Percentiles rank a stretch among this genome's conserved stretches.
phyloP scores from a whole-genome alignment of 1,140 invertebrate species.

The Drosophila nasuta region DNA sequence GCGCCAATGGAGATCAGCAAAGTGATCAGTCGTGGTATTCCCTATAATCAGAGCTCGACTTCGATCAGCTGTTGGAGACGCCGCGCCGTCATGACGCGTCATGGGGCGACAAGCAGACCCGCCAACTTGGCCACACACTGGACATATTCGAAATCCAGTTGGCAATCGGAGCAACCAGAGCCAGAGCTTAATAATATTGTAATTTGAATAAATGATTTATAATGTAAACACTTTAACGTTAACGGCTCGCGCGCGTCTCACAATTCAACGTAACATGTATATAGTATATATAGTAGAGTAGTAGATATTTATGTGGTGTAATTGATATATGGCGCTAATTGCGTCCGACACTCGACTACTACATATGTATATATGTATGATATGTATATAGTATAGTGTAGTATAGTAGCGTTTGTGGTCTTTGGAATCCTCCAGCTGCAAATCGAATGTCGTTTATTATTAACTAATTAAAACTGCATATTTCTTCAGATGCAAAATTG shows the following conservation, averaged over 20 bases:
- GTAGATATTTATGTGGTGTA: conserved; percentile 54
- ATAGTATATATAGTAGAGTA: no score
- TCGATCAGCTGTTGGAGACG: conserved; percentile 49
- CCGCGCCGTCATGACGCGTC: conserved; percentile 36
- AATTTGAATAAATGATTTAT: conserved; percentile 83
- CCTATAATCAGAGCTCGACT: conserved; percentile 4
- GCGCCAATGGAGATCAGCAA: conserved; percentile 28
- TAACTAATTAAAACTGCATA: conserved; percentile 82
- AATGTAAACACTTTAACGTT: conserved; percentile 74
- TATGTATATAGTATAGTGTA: conserved; percentile 18
- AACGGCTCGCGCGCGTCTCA: conserved; percentile 46
- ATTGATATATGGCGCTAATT: conserved; percentile 82
- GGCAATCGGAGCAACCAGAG: conserved; percentile 27
- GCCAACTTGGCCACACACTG: conserved; percentile 35
- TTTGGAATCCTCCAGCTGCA: conserved; percentile 77
- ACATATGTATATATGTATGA: conserved; percentile 42
- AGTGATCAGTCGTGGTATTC: conserved; percentile 14
- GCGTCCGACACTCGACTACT: conserved; percentile 61
- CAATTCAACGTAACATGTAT: conserved; percentile 36
- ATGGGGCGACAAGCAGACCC: conserved; percentile 45
- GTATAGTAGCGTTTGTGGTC: conserved; percentile 46
- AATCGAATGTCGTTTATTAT: conserved; percentile 52
- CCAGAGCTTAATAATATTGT: conserved; percentile 52
- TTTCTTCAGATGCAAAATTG: conserved; percentile 71
- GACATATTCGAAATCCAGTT: conserved; percentile 15